phyloP scores from a whole-genome alignment of 2,113 vertebrate species.

The Sylvietta virens region DNA sequence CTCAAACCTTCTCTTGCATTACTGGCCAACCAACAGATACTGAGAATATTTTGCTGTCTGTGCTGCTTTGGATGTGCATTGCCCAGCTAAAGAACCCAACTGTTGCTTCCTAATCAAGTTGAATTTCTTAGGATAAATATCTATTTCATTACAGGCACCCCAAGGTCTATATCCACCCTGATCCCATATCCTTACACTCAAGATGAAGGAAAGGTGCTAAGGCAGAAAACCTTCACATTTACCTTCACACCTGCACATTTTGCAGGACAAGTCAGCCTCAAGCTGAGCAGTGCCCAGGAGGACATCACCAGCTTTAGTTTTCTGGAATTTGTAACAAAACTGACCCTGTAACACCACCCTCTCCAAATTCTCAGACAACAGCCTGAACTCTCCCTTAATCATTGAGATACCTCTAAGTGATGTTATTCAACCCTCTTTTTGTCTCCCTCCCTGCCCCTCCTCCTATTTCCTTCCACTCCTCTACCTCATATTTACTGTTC shows the following conservation, averaged over 20 bases:
- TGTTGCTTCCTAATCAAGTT: background rate
- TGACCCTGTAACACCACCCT: background rate
- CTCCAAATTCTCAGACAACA: background rate
- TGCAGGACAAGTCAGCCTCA: background rate
- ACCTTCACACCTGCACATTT: background rate
- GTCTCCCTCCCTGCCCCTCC: background rate
- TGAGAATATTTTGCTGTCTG: background rate
- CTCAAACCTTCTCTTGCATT: background rate
- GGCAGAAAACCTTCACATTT: background rate
- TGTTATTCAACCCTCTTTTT: background rate
- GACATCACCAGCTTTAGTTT: background rate
- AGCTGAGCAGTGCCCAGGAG: background rate
- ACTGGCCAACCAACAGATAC: background rate
- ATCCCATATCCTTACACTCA: background rate
- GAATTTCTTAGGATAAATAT: background rate
- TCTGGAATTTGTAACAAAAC: background rate
- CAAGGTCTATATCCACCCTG: background rate
- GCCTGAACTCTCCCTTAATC: background rate
- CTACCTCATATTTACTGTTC: background rate
- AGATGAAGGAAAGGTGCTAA: background rate
- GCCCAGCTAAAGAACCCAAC: background rate
- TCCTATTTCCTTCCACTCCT: background rate
- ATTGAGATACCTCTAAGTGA: rapidly evolving
- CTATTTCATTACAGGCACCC: background rate
- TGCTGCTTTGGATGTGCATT: background rate